Evolutionary conservation across 2,888 invertebrate species (phyloP).

Genomic region (Drosophila siamana): DNA sequence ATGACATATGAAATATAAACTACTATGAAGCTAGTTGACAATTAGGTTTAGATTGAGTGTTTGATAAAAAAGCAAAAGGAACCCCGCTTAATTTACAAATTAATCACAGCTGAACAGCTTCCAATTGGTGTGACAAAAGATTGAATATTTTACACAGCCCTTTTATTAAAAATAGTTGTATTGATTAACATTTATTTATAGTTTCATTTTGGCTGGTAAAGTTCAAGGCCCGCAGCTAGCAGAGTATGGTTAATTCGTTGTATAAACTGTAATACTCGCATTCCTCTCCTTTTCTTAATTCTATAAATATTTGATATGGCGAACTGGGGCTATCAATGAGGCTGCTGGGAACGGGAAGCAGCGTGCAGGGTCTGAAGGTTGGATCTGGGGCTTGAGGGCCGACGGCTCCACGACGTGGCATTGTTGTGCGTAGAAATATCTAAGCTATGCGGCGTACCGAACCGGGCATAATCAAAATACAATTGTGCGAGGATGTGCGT

Average conservation of each 20-base stretch:
- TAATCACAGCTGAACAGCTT: constrained; percentile 1
- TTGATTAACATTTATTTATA: neutral
- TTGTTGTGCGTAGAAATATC: constrained; percentile 80
- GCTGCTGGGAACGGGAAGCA: constrained; percentile 12
- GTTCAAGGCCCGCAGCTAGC: neutral
- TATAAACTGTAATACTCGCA: constrained; percentile 28
- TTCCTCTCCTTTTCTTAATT: constrained; percentile 52
- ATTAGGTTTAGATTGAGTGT: too few relatives aligned
- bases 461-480: constrained; percentile 80
- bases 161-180: neutral
- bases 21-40: too few relatives aligned
- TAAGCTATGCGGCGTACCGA: constrained; percentile 81
- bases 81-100: too few relatives aligned
- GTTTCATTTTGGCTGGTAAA: neutral
- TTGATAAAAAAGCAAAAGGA: too few relatives aligned
- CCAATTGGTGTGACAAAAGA: neutral
- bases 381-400: constrained; percentile 4
- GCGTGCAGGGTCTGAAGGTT: neutral
- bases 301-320: constrained; percentile 77
- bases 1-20: too few relatives aligned
- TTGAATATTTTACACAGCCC: too few relatives aligned
- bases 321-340: constrained; percentile 72
- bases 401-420: constrained; percentile 55
- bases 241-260: constrained; percentile 36
- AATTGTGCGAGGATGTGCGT: constrained; percentile 71